Percentiles rank a stretch among this genome's conserved stretches.
phyloP scores from a whole-genome alignment of 2,797 vertebrate species.

The Austrolebias charrua region DNA sequence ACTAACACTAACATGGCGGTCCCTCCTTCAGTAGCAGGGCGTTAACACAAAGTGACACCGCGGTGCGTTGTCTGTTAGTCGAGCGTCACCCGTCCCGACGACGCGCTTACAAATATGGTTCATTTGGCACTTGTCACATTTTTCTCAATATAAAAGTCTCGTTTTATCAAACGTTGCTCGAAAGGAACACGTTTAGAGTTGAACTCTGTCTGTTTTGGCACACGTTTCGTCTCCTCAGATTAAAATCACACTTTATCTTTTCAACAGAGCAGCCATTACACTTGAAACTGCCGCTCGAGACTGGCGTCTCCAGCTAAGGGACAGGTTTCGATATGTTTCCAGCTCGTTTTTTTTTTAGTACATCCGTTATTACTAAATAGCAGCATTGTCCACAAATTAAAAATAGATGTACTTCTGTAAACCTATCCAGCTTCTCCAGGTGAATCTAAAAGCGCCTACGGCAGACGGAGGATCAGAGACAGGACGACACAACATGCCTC shows the following conservation, averaged over 20 bases:
- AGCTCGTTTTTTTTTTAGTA: slow-evolving; percentile 74
- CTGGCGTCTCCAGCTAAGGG: slow-evolving; percentile 77
- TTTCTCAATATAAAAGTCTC: slow-evolving; percentile 81
- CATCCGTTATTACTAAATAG: slow-evolving; percentile 84
- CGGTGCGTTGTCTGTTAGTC: slow-evolving; percentile 57
- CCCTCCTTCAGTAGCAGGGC: slow-evolving; percentile 63
- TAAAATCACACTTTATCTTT: slow-evolving; percentile 70
- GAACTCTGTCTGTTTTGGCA: slow-evolving; percentile 75
- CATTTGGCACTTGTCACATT: slow-evolving; percentile 88
- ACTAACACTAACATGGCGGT: slow-evolving; percentile 69
- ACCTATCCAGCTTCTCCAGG: slow-evolving; percentile 77
- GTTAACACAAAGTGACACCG: slow-evolving; percentile 67
- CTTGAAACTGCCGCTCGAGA: slow-evolving; percentile 62
- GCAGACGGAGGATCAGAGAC: slow-evolving; percentile 77
- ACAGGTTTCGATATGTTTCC: slow-evolving; percentile 82
- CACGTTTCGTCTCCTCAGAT: slow-evolving; percentile 77
- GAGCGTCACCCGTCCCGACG: slow-evolving; percentile 52
- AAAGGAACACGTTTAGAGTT: slow-evolving; percentile 75
- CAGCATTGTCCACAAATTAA: slow-evolving; percentile 84
- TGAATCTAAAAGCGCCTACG: slow-evolving; percentile 75
- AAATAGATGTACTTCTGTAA: slow-evolving; percentile 60
- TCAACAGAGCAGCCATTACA: slow-evolving; percentile 68
- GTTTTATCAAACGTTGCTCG: slow-evolving; percentile 76
- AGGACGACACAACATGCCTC: slow-evolving; percentile 82
- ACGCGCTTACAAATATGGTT: slow-evolving; percentile 78